Base-by-base conservation (phyloP, 2,113 vertebrate species). In the Ailurus styani region DNA sequence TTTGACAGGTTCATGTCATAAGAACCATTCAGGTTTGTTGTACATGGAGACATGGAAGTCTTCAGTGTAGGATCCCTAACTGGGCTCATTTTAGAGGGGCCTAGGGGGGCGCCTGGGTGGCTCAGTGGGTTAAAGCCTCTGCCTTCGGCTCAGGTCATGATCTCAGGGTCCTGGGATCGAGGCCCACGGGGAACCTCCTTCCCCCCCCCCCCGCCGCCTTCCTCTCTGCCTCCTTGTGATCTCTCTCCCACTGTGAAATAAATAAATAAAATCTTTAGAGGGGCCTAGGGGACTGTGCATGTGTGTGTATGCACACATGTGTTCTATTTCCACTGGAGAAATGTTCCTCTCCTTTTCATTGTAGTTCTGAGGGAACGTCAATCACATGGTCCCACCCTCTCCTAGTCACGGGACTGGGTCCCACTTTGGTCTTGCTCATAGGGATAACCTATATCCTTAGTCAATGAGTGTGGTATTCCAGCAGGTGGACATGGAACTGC, bases 401-500 rank as follows among this genome's bases (percentile, higher is more conserved):
- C 8, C 31, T 54, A 52, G 20, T 6, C 21, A 12, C 0, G 85
- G 40, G 25, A 73, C 23, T 73, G 23, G 37, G 21, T 21, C 11
- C 70, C 70, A 73, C 6, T 37, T 18, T 42, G 45, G 31, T 11
- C 37, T 31, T 11, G 20, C 10, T 94, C 37, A 86, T 89, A 27
- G 23, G 7, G 62, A 12, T 50, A 83, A n/a, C 14, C 40, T 42
- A 4, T 47, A 73, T 45, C 40, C 25, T 40, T 60, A 57, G 37
- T 13, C 52, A 83, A 20, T 37, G 17, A 62, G 4, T 27, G 4
- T 2, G 8, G 10, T 21, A 37, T 15, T 47, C 29, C 37, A 75
- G 50, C 18, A 12, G 7, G 12, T 62, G 25, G 21, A 23, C 0
- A 0, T 42, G 20, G 5, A 47, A 34, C 55, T 6, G 11, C 57